phyloP scores from a whole-genome alignment of 2,797 vertebrate species.

The Labeo calbasu region DNA sequence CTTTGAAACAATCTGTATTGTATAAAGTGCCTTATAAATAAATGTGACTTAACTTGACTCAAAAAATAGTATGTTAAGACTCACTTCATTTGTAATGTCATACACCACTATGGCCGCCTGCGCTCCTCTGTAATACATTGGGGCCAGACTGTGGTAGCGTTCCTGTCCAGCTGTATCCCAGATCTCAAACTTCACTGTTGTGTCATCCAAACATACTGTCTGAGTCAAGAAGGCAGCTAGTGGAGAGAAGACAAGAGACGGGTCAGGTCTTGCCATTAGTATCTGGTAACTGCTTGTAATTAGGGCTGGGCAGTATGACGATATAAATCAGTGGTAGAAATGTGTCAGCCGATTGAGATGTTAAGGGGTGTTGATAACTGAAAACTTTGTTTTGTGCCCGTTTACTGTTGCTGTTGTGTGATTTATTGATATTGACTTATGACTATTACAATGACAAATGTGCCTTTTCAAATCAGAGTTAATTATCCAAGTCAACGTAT shows the following conservation, averaged over 20 bases:
- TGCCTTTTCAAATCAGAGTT: background rate
- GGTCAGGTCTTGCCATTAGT: background rate
- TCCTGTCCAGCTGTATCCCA: conserved; percentile 99
- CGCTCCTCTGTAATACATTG: conserved; percentile 99
- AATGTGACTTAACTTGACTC: too few relatives aligned
- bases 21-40: too few relatives aligned
- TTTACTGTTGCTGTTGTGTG: background rate
- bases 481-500: background rate
- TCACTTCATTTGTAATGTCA: conserved; percentile 98
- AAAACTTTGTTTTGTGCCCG: background rate
- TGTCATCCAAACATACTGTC: conserved; percentile 98
- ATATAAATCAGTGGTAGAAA: background rate
- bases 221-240: conserved; percentile 99
- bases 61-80: conserved; percentile 53
- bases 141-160: conserved; percentile 97
- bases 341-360: background rate
- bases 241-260: conserved; percentile 54
- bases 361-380: background rate
- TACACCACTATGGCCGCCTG: conserved; percentile 99
- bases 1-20: too few relatives aligned
- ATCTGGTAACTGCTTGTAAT: background rate
- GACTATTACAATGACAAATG: background rate
- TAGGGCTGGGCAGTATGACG: background rate
- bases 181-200: conserved; percentile 99
- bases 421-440: background rate